These are phyloP conservation scores for Ochotona curzoniae DNA, from an alignment of 2,113 vertebrate genomes.

Conservation along the genomic window DNA sequence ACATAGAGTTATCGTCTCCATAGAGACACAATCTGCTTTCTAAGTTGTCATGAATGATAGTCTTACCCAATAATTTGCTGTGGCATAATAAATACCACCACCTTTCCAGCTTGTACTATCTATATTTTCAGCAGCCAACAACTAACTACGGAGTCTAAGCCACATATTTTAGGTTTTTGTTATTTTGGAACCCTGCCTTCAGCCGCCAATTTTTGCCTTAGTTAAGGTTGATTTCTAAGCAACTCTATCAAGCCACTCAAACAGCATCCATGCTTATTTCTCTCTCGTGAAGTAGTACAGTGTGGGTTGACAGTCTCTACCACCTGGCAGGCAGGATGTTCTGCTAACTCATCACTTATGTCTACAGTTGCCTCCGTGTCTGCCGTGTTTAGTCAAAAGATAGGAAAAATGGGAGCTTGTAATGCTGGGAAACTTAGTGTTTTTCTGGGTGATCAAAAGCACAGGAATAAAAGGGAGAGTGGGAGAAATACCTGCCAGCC, in stretches of 20 bases:
- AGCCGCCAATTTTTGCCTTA: not conserved
- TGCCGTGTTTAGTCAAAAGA: not conserved
- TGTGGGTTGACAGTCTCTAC: not conserved
- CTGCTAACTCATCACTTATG: not conserved
- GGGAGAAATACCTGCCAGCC: not conserved
- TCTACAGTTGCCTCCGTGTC: not conserved
- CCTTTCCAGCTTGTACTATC: not conserved
- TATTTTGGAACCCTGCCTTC: not conserved
- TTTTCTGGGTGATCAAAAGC: not conserved
- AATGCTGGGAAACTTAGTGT: not conserved
- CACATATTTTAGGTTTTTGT: not conserved
- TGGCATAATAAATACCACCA: not conserved
- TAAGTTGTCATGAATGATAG: not conserved
- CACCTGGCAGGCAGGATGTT: not conserved
- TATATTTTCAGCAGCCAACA: not conserved
- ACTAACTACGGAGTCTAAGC: not conserved
- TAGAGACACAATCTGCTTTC: not conserved
- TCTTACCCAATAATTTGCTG: not conserved
- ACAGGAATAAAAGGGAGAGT: not conserved
- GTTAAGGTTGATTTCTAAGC: not conserved
- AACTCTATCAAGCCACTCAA: not conserved
- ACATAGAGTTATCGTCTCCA: not conserved
- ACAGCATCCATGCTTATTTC: not conserved
- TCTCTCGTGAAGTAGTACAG: not conserved
- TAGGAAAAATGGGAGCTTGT: not conserved